Base-by-base conservation (phyloP, 2,888 invertebrate species). In the Lymantria dispar region DNA sequence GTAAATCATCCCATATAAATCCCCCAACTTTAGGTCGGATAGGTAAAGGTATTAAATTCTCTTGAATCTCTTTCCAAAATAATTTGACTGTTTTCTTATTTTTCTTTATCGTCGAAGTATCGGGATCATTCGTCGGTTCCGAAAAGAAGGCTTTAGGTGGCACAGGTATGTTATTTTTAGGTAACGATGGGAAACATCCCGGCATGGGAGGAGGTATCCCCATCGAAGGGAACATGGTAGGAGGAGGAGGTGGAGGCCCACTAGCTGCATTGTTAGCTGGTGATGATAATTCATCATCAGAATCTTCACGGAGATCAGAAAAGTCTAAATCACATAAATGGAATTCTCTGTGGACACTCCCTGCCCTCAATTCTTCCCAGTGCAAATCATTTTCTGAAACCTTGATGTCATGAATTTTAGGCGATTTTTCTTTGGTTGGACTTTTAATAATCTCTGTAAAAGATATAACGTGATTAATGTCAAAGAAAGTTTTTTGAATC, bases 81-180 rank as follows among this genome's bases (percentile, higher is more conserved):
- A 99, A 91, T 85, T 98, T 98, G 11, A 99, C 96, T 22, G 99
- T 99, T 82, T 99, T 98, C 87, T 98, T 98, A 76, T 95, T 98
- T 79, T 98, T 98, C 79, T 95, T 96, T 39, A 94, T 92, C 0
- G 94, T 80, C 57, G 92, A 81, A 74, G 88, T 75, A 71, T 91
- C 85, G n/a, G 83, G 81, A 47, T 91, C 91, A 47, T 84, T 85
- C 11, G 85, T 79, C 31, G 81, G 56, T 52, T 92, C 83, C 0
- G 80, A 78, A 7, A 83, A 78, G 10, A 76, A 54, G 1, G 77
- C 72, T 54, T 68, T 92, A 30, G 83, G 80, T 7, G 84, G 81
- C 8, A 64, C 89, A 62, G 92, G 86, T 9, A 94, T 74, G 49
- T 64, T 74, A 14, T 68, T 72, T 58, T 74, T 82, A 2, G 71